Evolutionary conservation across 2,797 vertebrate genomes (phyloP).

Genomic region (Platalea minor): DNA sequence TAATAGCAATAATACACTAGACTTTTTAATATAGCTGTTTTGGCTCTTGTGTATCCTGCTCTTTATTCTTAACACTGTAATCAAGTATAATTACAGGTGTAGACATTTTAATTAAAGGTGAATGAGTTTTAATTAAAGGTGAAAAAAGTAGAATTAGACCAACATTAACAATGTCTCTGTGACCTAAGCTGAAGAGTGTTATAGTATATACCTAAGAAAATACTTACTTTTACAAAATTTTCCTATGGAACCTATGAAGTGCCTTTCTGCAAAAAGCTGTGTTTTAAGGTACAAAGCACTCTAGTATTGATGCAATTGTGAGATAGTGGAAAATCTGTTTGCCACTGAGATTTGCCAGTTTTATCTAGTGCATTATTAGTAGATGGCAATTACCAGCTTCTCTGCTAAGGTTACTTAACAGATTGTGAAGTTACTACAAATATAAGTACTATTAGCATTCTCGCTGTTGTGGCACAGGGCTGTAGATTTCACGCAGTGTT

Average conservation of each 20-base stretch:
- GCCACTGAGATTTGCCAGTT: background rate
- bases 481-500: background rate
- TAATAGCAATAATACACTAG: conserved; percentile 17
- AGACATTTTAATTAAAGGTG: conserved; percentile 69
- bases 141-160: conserved; percentile 54
- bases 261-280: background rate
- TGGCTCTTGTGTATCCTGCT: conserved; percentile 48
- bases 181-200: background rate
- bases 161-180: conserved; percentile 26
- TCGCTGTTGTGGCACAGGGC: background rate
- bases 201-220: background rate
- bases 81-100: conserved; percentile 66
- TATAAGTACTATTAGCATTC: background rate
- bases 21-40: conserved; percentile 61
- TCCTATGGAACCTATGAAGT: background rate
- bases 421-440: background rate
- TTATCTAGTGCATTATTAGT: background rate
- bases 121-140: conserved; percentile 66
- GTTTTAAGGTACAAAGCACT: background rate
- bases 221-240: background rate
- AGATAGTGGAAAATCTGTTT: background rate
- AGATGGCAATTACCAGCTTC: background rate
- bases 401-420: background rate
- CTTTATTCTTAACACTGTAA: conserved; percentile 63
- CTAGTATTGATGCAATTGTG: background rate